These are phyloP conservation scores for Penaeus japonicus DNA, from an alignment of 1,140 invertebrate genomes.

Conservation along the genomic window DNA sequence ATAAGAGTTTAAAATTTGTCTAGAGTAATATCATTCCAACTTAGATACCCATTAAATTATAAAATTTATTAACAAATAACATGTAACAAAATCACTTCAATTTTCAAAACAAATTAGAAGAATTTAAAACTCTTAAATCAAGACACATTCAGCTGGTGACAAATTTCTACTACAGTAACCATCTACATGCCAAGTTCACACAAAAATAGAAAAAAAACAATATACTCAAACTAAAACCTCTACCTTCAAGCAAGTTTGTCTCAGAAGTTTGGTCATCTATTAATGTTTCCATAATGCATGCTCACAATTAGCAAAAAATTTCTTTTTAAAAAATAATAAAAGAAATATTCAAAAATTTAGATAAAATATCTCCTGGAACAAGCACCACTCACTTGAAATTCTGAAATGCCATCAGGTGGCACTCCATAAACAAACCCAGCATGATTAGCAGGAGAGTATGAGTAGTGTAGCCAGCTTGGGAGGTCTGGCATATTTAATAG, in stretches of 20 bases:
- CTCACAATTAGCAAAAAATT: too few species aligned
- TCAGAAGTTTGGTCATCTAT: neutral
- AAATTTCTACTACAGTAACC: too few species aligned
- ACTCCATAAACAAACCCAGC: slow-evolving; percentile 82
- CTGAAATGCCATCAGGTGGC: slow-evolving; percentile 71
- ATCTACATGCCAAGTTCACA: too few species aligned
- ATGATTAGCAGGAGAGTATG: slow-evolving; percentile 77
- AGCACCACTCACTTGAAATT: slow-evolving; percentile 65
- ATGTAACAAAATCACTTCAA: too few species aligned
- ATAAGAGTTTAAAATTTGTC: too few species aligned
- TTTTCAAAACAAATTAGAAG: too few species aligned
- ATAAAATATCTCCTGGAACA: neutral
- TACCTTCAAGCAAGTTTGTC: neutral
- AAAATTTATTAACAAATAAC: too few species aligned
- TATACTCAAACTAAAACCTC: neutral
- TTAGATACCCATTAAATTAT: too few species aligned
- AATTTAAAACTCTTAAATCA: too few species aligned
- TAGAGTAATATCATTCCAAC: too few species aligned
- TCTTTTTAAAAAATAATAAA: neutral
- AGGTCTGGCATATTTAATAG: slow-evolving; percentile 78
- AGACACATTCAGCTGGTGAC: too few species aligned
- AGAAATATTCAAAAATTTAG: neutral
- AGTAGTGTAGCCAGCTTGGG: slow-evolving; percentile 82
- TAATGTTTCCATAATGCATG: neutral
- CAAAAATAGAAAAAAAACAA: too few species aligned